phyloP scores from a whole-genome alignment of 2,113 vertebrate species.

The Oreocharis arfaki region DNA sequence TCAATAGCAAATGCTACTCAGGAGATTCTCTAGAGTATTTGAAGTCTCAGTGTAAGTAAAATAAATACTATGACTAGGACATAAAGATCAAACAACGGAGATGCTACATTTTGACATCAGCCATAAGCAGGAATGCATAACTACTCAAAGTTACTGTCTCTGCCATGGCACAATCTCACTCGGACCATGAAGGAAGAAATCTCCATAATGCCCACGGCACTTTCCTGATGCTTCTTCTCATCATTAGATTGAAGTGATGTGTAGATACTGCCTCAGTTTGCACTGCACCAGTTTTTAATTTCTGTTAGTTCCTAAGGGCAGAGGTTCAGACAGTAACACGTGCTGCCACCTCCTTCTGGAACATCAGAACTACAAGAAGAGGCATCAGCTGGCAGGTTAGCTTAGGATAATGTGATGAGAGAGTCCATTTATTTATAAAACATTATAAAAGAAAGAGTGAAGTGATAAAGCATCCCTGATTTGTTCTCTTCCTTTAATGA shows the following conservation, averaged over 20 bases:
- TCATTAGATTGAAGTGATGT: neutral
- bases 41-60: neutral
- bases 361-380: neutral
- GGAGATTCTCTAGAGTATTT: neutral
- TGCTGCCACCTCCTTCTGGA: neutral
- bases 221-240: neutral
- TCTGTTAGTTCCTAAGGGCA: neutral
- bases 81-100: neutral
- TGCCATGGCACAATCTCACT: neutral
- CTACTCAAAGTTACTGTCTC: neutral
- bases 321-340: neutral
- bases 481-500: slow-evolving; percentile 52
- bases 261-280: neutral
- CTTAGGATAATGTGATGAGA: neutral
- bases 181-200: neutral
- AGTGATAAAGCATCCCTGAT: slow-evolving; percentile 30
- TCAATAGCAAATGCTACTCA: neutral
- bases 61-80: neutral
- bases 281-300: neutral
- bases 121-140: neutral
- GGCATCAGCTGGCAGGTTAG: neutral
- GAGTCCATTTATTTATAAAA: slow-evolving; percentile 52
- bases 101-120: neutral
- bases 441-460: slow-evolving; percentile 31
- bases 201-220: neutral